Evolutionary conservation across 2,797 vertebrate genomes (phyloP).

Genomic region (Hyperoplus immaculatus): DNA sequence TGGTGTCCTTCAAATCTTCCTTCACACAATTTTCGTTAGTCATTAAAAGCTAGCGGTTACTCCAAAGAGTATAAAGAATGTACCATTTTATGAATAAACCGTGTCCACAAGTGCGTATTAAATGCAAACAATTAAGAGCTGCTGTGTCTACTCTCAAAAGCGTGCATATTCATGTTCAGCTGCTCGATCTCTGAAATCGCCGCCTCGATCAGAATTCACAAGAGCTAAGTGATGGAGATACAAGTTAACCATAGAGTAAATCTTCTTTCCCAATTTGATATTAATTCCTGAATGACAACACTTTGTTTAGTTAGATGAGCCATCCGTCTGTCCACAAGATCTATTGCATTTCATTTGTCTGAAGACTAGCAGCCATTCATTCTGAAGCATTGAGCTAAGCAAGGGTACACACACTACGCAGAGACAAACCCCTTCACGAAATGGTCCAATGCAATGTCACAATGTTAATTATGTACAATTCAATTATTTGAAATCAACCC

Average conservation of each 20-base stretch:
- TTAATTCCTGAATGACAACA: not conserved
- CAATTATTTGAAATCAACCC: not conserved
- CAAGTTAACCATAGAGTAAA: not conserved
- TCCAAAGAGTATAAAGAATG: too few species aligned
- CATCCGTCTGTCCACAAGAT: conserved; percentile 13
- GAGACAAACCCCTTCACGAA: not conserved
- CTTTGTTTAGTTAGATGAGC: conserved; percentile 7
- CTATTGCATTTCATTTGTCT: not conserved
- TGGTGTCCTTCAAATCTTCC: not conserved
- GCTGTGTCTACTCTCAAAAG: conserved; percentile 12
- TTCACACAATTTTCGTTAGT: too few species aligned
- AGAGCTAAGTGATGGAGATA: conserved; percentile 11
- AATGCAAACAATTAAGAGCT: conserved; percentile 15
- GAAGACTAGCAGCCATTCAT: not conserved
- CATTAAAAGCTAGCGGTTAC: too few species aligned
- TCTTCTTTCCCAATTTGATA: not conserved
- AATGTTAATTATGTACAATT: not conserved
- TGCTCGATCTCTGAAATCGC: conserved; percentile 20
- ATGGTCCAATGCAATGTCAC: not conserved
- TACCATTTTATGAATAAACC: too few species aligned
- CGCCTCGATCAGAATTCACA: conserved; percentile 14
- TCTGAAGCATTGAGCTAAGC: not conserved
- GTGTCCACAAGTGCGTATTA: not conserved
- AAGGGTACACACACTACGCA: not conserved
- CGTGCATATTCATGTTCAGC: conserved; percentile 63